Conservation (phyloP, 1,140 invertebrate species). For the Tetramorium alpestre region DNA sequence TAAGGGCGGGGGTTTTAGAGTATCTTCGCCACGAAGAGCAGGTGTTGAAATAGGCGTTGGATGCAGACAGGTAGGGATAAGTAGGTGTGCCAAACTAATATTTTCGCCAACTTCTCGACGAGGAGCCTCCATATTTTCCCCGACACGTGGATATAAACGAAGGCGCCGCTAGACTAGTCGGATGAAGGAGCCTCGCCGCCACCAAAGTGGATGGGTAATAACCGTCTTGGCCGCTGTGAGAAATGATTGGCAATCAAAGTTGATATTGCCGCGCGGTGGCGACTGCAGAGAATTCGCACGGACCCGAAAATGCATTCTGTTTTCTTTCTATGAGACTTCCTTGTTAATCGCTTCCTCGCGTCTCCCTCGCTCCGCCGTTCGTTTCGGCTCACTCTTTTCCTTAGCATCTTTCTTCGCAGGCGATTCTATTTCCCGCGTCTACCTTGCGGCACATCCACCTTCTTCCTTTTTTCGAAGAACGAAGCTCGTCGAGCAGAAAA, state of each 20-base stretch:
- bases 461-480: neutral
- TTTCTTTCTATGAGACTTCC: conserved; percentile 62
- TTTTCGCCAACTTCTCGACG: conserved; percentile 71
- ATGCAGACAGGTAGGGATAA: conserved; percentile 49
- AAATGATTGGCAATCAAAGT: conserved; percentile 82
- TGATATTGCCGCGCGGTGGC: conserved; percentile 67
- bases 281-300: conserved; percentile 14
- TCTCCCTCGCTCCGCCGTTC: neutral
- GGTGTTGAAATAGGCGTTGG: conserved; percentile 61
- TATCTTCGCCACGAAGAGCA: conserved; percentile 16
- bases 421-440: conserved; percentile 47
- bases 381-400: neutral
- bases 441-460: neutral
- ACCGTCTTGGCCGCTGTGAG: conserved; percentile 73
- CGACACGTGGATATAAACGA: neutral
- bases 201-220: conserved; percentile 76
- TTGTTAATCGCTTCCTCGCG: conserved; percentile 64
- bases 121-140: conserved; percentile 42
- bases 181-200: conserved; percentile 48
- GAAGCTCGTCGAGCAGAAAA: conserved; percentile 45
- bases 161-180: conserved; percentile 19
- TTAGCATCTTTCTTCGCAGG: neutral
- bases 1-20: neutral
- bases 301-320: conserved; percentile 53
- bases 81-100: conserved; percentile 67